Base-by-base conservation (phyloP, 2,113 vertebrate species). In the Bos javanicus region DNA sequence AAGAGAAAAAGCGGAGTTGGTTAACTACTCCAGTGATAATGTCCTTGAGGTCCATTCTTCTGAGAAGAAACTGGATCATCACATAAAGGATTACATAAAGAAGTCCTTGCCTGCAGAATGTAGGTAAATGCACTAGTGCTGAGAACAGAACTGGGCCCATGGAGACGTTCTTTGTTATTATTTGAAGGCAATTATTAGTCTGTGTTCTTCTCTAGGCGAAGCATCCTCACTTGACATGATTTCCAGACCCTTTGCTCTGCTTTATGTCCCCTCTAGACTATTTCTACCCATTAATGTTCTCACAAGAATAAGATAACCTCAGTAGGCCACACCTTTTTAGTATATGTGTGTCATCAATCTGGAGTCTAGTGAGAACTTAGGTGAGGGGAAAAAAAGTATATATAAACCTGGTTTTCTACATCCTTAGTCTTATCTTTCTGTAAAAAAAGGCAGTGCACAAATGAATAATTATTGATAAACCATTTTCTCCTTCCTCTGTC, bases 161-260 rank as follows among this genome's bases (percentile, higher is more conserved):
- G n/a, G 26, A 30, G 26, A 81, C 39, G 3, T 50, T 39, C 39
- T 13, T 1, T 25, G 13, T 83, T 87, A 33, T 59, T 88, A 48
- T 46, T 30, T 86, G 39, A 91, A 93, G 62, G 11, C 14, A 25
- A 5, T 59, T 25, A 48, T 30, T 48, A 91, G 33, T 7, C 23
- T 93, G 28, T 52, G 52, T 46, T 87, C 28, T 33, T 82, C 30
- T 71, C 2, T 36, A 48, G 33, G 11, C 23, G 39, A 78, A 78
- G 13, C 59, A 92, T 59, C n/a, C 39, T 67, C 19, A 39, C 88
- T 62, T 95, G 54, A n/a, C 67, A 23, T 88, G 25, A 62, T 94
- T 93, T 91, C 33, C 39, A 95, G 26, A 94, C 39, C 19, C 56
- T 7, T 95, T 57, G 25, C 60, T 85, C 52, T 89, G 16, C 26